Base-by-base conservation (phyloP, 2,888 invertebrate species). In the Drosophila subsilvestris region DNA sequence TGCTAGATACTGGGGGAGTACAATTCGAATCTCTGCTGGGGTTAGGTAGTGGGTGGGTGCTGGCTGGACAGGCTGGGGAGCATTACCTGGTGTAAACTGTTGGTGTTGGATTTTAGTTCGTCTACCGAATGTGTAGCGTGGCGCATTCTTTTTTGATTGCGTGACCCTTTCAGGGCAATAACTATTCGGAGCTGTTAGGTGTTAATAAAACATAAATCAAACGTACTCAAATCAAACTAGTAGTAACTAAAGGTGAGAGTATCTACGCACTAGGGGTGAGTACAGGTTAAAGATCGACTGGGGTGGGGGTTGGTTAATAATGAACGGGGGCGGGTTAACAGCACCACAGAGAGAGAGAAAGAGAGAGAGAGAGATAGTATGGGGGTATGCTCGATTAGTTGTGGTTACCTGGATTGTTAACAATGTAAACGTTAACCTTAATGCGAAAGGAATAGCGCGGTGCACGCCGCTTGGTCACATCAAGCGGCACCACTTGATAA, bases 161-260 rank as follows among this genome's bases (percentile, higher is more conserved):
- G 95, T 94, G 48, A 94, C 93, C 89, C 93, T 94, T 88, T 95
- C 95, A 80, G 93, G 93, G 93, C 93, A 93, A 88, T 92, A 92
- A 81, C 91, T 90, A 89, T 91, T 91, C 81, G 92, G 92, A 88
- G 92, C 92, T 92, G 91, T 89, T 91, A 88, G 37, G 88, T 88
- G 87, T 83, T 84, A 84, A 84, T 88, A 83, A 79, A 83, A 88
- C 75, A 78, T 78, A 73, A 63, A 63, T 55, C 63, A 48, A 29
- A 22, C 45, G 48, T 14, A 42, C 37, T 20, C 42, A 61, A 20
- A 27, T 17, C 43, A 67, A 54, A 32, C 47, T 67, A 50, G 27
- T 50, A 50, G 29, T 29, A 61, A 60, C 74, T 80, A 79, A 29
- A 50, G 32, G 65, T 61, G 74, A 57, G 56, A 53, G 54, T 56